A percentile compares a stretch with the other conserved stretches of the same genome.
Conservation (phyloP, 2,113 vertebrate species). For the Aythya baeri region DNA sequence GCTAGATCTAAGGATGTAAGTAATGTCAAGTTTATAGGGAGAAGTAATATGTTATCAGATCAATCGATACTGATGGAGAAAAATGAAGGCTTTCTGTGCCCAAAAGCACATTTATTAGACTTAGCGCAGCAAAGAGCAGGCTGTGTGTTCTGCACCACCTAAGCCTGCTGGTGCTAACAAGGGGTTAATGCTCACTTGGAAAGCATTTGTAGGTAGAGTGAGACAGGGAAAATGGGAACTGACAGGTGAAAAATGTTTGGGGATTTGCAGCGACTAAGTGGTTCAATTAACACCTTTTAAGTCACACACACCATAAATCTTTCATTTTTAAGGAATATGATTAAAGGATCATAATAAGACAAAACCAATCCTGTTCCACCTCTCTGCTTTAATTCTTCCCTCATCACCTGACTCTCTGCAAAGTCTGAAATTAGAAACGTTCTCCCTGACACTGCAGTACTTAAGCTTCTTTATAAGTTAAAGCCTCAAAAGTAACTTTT, state of each 20-base stretch:
- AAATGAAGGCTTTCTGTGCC: not conserved
- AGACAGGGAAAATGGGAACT: not conserved
- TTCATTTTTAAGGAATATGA: slow-evolving; percentile 50
- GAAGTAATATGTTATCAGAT: not conserved
- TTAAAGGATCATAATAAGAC: slow-evolving; percentile 26
- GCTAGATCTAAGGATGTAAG: not conserved
- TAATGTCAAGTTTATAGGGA: not conserved
- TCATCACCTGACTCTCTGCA: not conserved
- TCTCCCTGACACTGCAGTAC: not conserved
- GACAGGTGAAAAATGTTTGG: slow-evolving; percentile 47
- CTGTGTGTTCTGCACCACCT: not conserved
- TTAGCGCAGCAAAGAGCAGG: not conserved
- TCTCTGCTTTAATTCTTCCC: not conserved
- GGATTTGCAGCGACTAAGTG: slow-evolving; percentile 45
- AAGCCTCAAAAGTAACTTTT: not conserved
- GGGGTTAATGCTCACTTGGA: slow-evolving; percentile 14
- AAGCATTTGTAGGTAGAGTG: not conserved
- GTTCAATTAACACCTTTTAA: slow-evolving; percentile 66
- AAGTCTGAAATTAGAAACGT: not conserved
- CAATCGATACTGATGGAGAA: not conserved
- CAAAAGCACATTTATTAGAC: not conserved
- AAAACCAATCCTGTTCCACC: not conserved
- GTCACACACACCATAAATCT: slow-evolving; percentile 31
- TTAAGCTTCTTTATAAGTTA: not conserved
- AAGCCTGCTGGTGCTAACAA: not conserved